These are phyloP conservation scores for Channa maculata DNA, from an alignment of 2,113 vertebrate species.

Conservation along the genomic window DNA sequence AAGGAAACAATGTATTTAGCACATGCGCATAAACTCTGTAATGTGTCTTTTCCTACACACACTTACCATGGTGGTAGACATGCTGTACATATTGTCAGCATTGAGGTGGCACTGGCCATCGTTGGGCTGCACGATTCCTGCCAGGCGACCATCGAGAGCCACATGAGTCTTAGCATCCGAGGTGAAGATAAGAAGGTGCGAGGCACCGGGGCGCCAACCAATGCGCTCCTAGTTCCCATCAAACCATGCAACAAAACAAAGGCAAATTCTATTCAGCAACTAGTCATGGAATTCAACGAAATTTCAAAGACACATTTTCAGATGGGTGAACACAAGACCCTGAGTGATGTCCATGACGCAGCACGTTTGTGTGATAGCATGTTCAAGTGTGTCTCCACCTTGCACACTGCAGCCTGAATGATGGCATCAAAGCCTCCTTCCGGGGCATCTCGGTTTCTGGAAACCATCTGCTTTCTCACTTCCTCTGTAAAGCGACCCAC, in stretches of 20 bases:
- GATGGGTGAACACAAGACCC: too few relatives aligned
- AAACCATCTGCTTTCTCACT: constrained; percentile 93
- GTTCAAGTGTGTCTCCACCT: constrained; percentile 76
- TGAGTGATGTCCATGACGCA: too few relatives aligned
- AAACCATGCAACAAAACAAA: neutral
- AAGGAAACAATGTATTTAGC: neutral
- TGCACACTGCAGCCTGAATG: constrained; percentile 95
- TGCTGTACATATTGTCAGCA: constrained; percentile 89
- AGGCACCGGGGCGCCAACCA: constrained; percentile 95
- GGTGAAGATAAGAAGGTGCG: constrained; percentile 95
- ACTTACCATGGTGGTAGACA: constrained; percentile 93
- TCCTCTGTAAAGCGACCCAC: constrained; percentile 95
- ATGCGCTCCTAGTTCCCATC: constrained; percentile 87
- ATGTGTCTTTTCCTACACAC: constrained; percentile 20
- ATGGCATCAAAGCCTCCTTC: constrained; percentile 98
- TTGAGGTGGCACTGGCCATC: constrained; percentile 93
- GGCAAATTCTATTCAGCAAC: too few relatives aligned
- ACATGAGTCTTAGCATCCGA: constrained; percentile 97
- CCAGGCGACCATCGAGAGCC: constrained; percentile 93
- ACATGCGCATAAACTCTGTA: constrained; percentile 18
- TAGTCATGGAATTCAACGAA: too few relatives aligned
- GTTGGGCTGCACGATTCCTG: constrained; percentile 93
- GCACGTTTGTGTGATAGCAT: too few relatives aligned
- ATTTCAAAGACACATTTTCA: too few relatives aligned
- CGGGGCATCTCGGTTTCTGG: constrained; percentile 93